Evolutionary conservation across 2,113 vertebrate species (phyloP).

Genomic region (Gulo gulo): DNA sequence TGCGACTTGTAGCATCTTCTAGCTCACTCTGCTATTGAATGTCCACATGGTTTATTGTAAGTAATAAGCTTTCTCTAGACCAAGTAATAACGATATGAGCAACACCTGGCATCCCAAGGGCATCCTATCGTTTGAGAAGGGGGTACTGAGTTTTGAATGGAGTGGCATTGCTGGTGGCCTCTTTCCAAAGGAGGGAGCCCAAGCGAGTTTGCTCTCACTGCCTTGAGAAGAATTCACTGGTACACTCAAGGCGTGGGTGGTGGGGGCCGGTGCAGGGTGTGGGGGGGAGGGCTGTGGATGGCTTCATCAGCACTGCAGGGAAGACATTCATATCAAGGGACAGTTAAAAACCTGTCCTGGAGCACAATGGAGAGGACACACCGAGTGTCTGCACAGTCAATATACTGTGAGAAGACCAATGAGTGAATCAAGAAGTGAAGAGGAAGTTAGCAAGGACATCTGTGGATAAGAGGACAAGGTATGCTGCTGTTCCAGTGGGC

Average conservation of each 20-base stretch:
- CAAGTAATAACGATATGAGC: neutral
- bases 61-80: neutral
- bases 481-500: fast-evolving
- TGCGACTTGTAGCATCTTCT: neutral
- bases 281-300: neutral
- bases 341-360: neutral
- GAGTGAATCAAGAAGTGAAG: neutral
- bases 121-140: neutral
- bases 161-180: neutral
- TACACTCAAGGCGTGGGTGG: neutral
- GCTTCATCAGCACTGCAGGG: neutral
- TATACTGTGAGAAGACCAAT: neutral
- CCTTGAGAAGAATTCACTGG: neutral
- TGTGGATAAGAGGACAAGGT: neutral
- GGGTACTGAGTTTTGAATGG: neutral
- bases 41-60: neutral
- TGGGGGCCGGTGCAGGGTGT: neutral
- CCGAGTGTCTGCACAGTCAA: neutral
- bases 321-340: neutral
- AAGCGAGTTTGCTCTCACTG: neutral
- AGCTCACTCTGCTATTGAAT: neutral
- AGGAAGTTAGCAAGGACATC: neutral
- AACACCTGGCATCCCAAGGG: neutral
- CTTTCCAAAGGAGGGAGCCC: neutral
- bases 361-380: neutral